Evolutionary conservation across 37 sponge, comb jelly and placozoan genomes (phyloP), one percentile per base, ranked within the genome.

Genomic region (Hexactinellida sp.): DNA sequence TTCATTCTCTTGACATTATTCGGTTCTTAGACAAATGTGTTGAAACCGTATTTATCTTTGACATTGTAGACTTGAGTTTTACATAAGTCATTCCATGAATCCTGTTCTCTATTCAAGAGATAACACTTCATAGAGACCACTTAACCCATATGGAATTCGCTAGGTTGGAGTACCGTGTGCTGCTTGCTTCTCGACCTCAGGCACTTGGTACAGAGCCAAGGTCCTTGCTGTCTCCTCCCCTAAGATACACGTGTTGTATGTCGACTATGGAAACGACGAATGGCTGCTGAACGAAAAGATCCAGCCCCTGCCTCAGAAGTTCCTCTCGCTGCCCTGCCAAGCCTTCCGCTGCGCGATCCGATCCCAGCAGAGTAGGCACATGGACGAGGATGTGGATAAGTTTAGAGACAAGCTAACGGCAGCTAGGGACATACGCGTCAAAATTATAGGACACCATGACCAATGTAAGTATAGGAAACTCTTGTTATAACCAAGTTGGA

Each of bases 231-330:
- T 63, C 3, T 63, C 76, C 25, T 63, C 76, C 76, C 76, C 76
- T n/a, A 63, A 63, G 76, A 63, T 63, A 7, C 76, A 63, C 34
- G 76, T 63, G 19, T n/a, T 63, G 5, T 63, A 63, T 23, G 76
- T 63, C 3, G 76, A 63, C 76, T 63, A 63, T n/a, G 76, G 76
- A 63, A 63, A 63, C 13, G 76, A 63, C 34, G 76, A 63, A n/a
- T 63, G 76, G 76, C 34, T 63, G 34, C 34, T 63, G 34, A 63
- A 63, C 34, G 76, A 63, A 23, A 63, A 63, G 76, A 63, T 63
- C 34, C 76, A 63, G 30, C 76, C 76, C 13, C 76, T 63, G 1
- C 76, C 76, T 63, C 76, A 63, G 13, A 63, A 63, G 34, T 63
- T 63, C 30, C 76, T 63, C 25, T 63, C 76, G 5, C 76, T 63